These are phyloP conservation scores for Kuschelorhynchus macadamiae DNA, from an alignment of 2,888 invertebrate species.

Conservation along the genomic window DNA sequence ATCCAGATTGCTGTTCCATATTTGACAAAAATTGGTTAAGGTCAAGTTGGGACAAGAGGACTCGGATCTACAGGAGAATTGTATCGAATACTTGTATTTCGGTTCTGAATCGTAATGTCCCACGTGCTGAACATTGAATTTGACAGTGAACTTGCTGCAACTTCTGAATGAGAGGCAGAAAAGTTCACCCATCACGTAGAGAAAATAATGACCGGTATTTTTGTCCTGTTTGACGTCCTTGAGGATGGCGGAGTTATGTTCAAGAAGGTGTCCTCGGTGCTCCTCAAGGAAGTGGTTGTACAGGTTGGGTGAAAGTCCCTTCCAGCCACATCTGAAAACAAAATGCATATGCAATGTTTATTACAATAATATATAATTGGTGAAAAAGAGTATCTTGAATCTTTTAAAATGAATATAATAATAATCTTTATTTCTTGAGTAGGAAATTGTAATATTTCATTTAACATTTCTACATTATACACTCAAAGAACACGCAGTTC, in stretches of 20 bases:
- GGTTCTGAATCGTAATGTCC: constrained; percentile 35
- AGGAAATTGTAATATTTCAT: no score
- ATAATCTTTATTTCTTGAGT: no score
- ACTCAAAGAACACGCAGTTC: no score
- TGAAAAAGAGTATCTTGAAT: no score
- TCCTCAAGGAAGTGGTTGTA: constrained; percentile 48
- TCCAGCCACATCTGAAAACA: constrained; percentile 48
- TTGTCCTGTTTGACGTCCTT: constrained; percentile 43
- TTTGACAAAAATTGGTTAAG: constrained; percentile 44
- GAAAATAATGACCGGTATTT: constrained; percentile 32
- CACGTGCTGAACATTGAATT: constrained; percentile 50
- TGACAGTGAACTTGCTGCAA: constrained; percentile 26
- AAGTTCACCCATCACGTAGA: constrained; percentile 51
- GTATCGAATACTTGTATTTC: constrained; percentile 47
- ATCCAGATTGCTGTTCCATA: constrained; percentile 31
- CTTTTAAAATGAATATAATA: no score
- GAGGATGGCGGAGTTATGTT: constrained; percentile 34
- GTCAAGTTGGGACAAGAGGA: constrained; percentile 24
- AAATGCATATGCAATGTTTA: no score
- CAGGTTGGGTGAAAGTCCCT: constrained; percentile 41
- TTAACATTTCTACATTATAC: no score
- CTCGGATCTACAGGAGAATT: constrained; percentile 39
- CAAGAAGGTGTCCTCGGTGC: constrained; percentile 37
- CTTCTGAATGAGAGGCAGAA: constrained; percentile 51
- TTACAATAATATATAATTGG: no score